Conservation (phyloP, 2,888 invertebrate genomes). For the Bruchidius siliquastri region DNA sequence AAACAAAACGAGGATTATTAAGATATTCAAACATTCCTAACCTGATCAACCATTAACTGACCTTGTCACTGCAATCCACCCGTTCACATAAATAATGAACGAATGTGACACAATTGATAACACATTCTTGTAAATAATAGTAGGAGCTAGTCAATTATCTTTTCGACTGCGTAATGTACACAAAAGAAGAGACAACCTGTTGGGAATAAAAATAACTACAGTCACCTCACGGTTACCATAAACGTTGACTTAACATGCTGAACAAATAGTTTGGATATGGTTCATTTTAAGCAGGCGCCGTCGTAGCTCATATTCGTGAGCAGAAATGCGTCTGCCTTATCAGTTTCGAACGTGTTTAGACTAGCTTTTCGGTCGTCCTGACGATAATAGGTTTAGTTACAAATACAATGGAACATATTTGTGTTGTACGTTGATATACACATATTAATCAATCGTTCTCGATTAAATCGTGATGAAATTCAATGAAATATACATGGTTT, state of each 20-base stretch:
- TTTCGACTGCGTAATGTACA: not conserved
- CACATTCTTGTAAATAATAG: not conserved
- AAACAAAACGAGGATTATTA: too few species aligned
- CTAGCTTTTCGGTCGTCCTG: not conserved
- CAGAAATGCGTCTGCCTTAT: not conserved
- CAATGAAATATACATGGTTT: too few species aligned
- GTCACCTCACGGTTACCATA: not conserved
- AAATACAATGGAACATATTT: not conserved
- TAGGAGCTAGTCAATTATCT: not conserved
- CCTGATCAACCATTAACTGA: not conserved
- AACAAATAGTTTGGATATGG: not conserved
- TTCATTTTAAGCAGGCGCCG: not conserved
- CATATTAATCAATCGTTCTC: too few species aligned
- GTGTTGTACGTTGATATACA: too few species aligned
- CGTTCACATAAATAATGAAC: not conserved
- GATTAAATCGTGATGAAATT: too few species aligned
- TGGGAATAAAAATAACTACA: not conserved
- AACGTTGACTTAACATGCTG: not conserved
- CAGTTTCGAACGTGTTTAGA: not conserved
- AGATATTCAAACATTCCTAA: not conserved
- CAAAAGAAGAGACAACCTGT: not conserved
- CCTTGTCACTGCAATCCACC: not conserved
- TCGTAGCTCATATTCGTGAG: not conserved
- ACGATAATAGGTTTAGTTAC: not conserved
- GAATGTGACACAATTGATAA: not conserved